A percentile compares a stretch with the other conserved stretches of the same genome.
These are phyloP conservation scores for Drosophila mulleri DNA, from an alignment of 2,888 invertebrate genomes.

Conservation along the genomic window DNA sequence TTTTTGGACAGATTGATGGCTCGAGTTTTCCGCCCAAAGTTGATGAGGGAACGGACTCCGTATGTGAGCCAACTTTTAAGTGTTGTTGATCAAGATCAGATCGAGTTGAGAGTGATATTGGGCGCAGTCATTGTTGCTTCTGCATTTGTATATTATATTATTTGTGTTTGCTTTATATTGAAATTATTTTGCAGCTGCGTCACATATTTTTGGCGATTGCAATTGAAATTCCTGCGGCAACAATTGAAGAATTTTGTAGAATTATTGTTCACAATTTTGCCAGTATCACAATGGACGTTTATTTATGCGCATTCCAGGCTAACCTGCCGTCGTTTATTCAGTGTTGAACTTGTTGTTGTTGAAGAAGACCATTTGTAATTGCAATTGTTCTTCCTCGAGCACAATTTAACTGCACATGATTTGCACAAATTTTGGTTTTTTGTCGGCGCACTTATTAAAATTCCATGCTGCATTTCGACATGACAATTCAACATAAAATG, in stretches of 20 bases:
- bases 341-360: background rate
- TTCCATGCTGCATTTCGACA: slow-evolving; percentile 52
- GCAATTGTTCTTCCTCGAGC: slow-evolving; percentile 33
- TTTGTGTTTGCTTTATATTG: too few species aligned
- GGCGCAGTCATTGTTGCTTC: background rate
- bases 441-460: slow-evolving; percentile 59
- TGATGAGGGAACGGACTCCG: slow-evolving; percentile 39
- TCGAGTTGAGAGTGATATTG: slow-evolving; percentile 1
- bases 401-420: slow-evolving; percentile 50
- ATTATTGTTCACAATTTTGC: slow-evolving; percentile 22
- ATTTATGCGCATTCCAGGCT: slow-evolving; percentile 17
- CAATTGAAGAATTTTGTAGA: background rate
- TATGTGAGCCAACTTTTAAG: slow-evolving; percentile 9
- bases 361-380: slow-evolving; percentile 18
- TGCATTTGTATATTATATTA: too few species aligned
- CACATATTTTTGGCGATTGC: background rate
- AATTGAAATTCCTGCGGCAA: slow-evolving; percentile 18
- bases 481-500: slow-evolving; percentile 26
- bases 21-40: slow-evolving; percentile 25
- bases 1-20: slow-evolving; percentile 45
- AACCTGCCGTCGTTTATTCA: background rate
- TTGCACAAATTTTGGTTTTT: slow-evolving; percentile 54
- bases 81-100: slow-evolving; percentile 21
- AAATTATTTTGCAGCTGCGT: background rate
- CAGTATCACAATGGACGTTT: slow-evolving; percentile 6